A percentile compares a stretch with the other conserved stretches of the same genome.
Conservation (phyloP, 2,797 vertebrate species). For the Tenualosa ilisha region DNA sequence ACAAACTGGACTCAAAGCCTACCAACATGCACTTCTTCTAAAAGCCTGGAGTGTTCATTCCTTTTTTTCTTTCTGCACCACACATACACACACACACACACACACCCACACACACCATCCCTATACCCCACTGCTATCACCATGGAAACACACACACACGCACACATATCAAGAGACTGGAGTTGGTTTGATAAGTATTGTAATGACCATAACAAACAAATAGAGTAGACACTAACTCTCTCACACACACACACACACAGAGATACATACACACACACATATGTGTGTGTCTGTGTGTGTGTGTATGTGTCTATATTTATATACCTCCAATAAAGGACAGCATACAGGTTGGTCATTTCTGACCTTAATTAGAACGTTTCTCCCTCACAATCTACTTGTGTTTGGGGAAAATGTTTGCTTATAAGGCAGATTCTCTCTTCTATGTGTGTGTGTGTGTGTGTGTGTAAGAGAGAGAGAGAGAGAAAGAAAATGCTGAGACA, state of each 20-base stretch:
- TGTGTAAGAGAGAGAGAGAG: not conserved
- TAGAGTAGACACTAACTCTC: slow-evolving; percentile 28
- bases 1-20: not conserved
- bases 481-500: not conserved
- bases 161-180: not conserved
- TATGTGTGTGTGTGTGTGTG: not conserved
- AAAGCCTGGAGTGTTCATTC: not conserved
- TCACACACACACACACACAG: slow-evolving; percentile 43
- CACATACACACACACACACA: slow-evolving; percentile 20
- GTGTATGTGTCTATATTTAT: too few relatives aligned
- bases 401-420: not conserved
- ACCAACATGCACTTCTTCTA: not conserved
- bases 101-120: not conserved
- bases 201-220: too few relatives aligned
- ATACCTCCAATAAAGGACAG: too few relatives aligned
- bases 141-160: not conserved
- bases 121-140: slow-evolving; percentile 29
- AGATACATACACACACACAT: slow-evolving; percentile 30
- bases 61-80: not conserved
- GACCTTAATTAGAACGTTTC: not conserved
- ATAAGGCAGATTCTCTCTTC: not conserved
- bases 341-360: not conserved
- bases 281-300: too few relatives aligned
- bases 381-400: not conserved
- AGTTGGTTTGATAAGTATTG: not conserved